Evolutionary conservation across 2,797 vertebrate genomes (phyloP).

Genomic region (Remorina albescens): DNA sequence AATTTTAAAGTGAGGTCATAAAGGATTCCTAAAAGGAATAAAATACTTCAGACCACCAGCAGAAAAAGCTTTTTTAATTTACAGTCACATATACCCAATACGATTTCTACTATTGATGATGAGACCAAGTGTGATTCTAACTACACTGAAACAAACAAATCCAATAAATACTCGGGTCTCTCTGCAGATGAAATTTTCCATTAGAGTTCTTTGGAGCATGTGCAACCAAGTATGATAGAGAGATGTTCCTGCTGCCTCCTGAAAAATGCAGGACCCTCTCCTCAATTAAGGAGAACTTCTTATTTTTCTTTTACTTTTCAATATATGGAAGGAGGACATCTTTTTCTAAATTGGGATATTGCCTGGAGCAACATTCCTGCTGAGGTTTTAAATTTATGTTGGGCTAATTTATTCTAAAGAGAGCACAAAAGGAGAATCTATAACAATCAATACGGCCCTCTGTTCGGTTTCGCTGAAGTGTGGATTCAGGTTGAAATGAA

Average conservation of each 20-base stretch:
- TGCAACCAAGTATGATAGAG: background rate
- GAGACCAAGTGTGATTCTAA: background rate
- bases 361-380: conserved; percentile 55
- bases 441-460: conserved; percentile 61
- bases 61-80: too few species aligned
- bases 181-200: background rate
- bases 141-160: too few species aligned
- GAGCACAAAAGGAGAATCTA: conserved; percentile 57
- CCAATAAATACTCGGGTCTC: background rate
- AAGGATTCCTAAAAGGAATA: too few species aligned
- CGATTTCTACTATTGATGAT: background rate
- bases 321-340: conserved; percentile 55
- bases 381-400: conserved; percentile 45
- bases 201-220: background rate
- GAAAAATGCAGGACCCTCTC: conserved; percentile 27
- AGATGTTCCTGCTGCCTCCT: conserved; percentile 2
- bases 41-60: too few species aligned
- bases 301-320: conserved; percentile 35
- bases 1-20: too few species aligned
- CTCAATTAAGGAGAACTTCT: conserved; percentile 32
- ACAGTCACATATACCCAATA: background rate
- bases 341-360: conserved; percentile 53
- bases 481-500: background rate
- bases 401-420: conserved; percentile 65
- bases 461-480: conserved; percentile 42